Evolutionary conservation across 2,113 vertebrate genomes (phyloP).

Genomic region (Poecilia latipinna): DNA sequence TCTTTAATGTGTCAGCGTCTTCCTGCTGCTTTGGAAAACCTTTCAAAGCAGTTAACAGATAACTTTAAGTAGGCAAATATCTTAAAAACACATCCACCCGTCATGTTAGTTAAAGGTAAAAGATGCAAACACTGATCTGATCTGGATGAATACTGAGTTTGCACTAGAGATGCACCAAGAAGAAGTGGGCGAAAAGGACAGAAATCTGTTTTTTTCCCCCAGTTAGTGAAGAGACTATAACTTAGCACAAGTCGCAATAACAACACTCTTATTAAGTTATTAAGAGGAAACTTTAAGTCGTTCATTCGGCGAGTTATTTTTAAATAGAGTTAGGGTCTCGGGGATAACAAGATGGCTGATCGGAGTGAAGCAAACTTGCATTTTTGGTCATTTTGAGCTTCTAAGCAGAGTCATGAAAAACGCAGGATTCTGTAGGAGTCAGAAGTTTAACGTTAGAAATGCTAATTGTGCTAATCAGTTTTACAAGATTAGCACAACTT

Average conservation of each 20-base stretch:
- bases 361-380: too few species aligned
- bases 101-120: slow-evolving; percentile 40
- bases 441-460: too few species aligned
- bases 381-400: too few species aligned
- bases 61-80: slow-evolving; percentile 56
- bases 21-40: slow-evolving; percentile 33
- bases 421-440: too few species aligned
- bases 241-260: not conserved
- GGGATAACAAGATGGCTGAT: too few species aligned
- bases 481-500: too few species aligned
- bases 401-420: too few species aligned
- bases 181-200: not conserved
- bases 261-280: not conserved
- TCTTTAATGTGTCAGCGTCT: slow-evolving; percentile 16
- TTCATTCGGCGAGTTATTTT: not conserved
- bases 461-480: too few species aligned
- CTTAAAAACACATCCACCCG: slow-evolving; percentile 46
- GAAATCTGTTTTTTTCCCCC: too few species aligned
- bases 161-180: slow-evolving; percentile 17
- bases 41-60: slow-evolving; percentile 43
- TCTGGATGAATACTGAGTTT: slow-evolving; percentile 7
- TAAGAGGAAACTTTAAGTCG: not conserved
- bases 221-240: too few species aligned
- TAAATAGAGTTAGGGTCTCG: not conserved
- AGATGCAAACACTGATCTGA: slow-evolving; percentile 21